phyloP scores from a whole-genome alignment of 2,113 vertebrate species.

The Trinectes maculatus region DNA sequence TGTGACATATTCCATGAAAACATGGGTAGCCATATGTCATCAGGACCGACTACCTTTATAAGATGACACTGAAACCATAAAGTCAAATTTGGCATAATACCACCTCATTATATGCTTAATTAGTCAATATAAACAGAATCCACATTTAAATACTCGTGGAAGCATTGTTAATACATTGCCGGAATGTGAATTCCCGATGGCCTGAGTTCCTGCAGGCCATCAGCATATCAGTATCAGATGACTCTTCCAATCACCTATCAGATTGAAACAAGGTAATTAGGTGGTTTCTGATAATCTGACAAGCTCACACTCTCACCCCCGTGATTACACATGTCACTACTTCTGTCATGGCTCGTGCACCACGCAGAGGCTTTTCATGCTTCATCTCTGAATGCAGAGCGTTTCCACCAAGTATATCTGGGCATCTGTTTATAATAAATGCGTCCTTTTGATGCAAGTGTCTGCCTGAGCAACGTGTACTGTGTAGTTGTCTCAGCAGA shows the following conservation, averaged over 20 bases:
- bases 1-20: too few relatives aligned
- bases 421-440: conserved; percentile 36
- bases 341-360: too few relatives aligned
- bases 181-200: neutral
- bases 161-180: neutral
- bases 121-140: neutral
- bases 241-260: conserved; percentile 34
- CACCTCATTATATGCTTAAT: neutral
- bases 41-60: neutral
- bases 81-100: neutral
- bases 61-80: neutral
- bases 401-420: conserved; percentile 17
- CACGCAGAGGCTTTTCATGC: neutral
- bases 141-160: neutral
- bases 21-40: neutral
- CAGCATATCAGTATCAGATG: conserved; percentile 44
- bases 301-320: conserved; percentile 26
- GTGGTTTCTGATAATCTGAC: conserved; percentile 39
- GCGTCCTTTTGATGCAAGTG: conserved; percentile 23
- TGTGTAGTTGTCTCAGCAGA: neutral
- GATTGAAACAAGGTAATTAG: conserved; percentile 49
- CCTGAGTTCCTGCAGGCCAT: conserved; percentile 18
- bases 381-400: conserved; percentile 22
- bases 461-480: conserved; percentile 22
- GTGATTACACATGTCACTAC: conserved; percentile 39